These are phyloP conservation scores for Pogonognathellus flavescens DNA, from an alignment of 1,140 invertebrate genomes.

Conservation along the genomic window DNA sequence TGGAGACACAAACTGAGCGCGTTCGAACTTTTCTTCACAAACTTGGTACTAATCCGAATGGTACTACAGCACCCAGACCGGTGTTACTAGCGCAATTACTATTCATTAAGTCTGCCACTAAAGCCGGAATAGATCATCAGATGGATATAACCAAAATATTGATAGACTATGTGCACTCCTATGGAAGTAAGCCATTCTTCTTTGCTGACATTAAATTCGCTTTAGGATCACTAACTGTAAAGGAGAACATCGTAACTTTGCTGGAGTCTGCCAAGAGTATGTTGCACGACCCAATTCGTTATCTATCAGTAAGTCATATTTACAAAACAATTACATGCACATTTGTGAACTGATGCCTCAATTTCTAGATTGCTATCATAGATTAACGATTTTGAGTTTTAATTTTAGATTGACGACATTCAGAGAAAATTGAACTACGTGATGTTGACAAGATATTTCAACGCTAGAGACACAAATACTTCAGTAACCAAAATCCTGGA, in stretches of 20 bases:
- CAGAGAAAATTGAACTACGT: conserved; percentile 3
- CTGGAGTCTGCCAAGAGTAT: conserved; percentile 5
- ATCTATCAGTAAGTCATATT: conserved; percentile 2
- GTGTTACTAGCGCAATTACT: conserved; percentile 22
- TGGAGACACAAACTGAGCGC: conserved; percentile 17
- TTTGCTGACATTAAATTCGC: conserved; percentile 52
- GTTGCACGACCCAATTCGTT: neutral
- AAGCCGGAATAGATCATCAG: neutral
- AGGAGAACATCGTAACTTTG: neutral
- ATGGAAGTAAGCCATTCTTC: conserved; percentile 57
- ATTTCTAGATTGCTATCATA: neutral
- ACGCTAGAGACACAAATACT: neutral
- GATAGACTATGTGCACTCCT: conserved; percentile 23
- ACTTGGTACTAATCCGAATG: neutral
- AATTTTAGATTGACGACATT: neutral
- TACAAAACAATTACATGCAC: neutral
- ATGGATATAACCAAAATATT: conserved; percentile 48
- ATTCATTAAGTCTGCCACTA: neutral
- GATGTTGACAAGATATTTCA: conserved; percentile 29
- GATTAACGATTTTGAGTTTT: neutral
- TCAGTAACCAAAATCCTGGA: conserved; percentile 4
- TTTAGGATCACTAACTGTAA: neutral
- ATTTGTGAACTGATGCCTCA: too few relatives aligned
- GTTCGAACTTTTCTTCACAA: conserved; percentile 28
- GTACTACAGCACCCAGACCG: neutral